Percentiles rank a stretch among this genome's conserved stretches.
These are phyloP conservation scores for Pseudotriccus pelzelni DNA, from an alignment of 2,797 vertebrate species.

Conservation along the genomic window DNA sequence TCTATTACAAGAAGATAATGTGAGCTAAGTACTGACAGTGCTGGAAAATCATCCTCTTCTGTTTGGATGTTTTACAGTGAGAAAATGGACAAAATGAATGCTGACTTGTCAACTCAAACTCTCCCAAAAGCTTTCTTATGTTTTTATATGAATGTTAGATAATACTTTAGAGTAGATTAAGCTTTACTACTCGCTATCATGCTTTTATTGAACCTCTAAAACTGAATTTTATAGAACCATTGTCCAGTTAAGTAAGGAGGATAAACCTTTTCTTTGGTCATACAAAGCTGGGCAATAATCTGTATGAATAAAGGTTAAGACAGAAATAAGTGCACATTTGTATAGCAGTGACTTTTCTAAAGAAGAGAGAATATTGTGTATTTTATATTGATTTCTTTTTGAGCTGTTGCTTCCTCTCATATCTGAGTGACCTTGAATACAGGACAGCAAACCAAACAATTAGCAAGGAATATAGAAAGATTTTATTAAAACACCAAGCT, in stretches of 20 bases:
- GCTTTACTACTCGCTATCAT: conserved; percentile 16
- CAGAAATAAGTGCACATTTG: neutral
- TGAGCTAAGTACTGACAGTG: neutral
- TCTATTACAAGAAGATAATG: neutral
- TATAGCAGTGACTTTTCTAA: neutral
- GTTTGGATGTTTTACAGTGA: neutral
- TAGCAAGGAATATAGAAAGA: neutral
- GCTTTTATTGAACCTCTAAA: conserved; percentile 24
- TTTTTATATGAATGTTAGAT: conserved; percentile 17
- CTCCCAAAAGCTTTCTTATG: neutral
- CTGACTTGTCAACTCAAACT: neutral
- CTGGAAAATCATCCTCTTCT: neutral
- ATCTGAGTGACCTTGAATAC: neutral
- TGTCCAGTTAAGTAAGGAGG: neutral
- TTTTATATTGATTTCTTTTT: neutral
- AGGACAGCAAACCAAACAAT: neutral
- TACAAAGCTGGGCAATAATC: neutral
- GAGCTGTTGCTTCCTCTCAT: neutral
- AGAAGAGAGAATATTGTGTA: neutral
- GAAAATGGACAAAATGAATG: neutral
- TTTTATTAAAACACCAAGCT: neutral
- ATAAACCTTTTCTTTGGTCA: conserved; percentile 13
- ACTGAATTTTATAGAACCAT: conserved; percentile 1
- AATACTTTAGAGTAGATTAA: conserved; percentile 16
- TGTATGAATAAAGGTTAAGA: neutral